phyloP scores from a whole-genome alignment of 2,797 vertebrate species.

The Galaxias olidus region DNA sequence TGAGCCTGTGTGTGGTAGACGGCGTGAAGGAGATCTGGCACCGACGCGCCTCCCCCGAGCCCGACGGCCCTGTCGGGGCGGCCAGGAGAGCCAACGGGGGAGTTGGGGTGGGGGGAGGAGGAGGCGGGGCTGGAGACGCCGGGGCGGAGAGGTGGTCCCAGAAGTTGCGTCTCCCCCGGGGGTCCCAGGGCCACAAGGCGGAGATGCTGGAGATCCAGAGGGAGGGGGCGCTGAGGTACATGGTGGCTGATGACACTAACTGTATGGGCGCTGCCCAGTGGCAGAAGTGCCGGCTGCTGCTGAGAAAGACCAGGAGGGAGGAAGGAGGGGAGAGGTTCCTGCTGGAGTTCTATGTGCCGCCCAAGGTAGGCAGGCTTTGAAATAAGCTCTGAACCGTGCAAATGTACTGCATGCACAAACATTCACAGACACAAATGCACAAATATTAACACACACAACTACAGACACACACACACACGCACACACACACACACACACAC shows the following conservation, averaged over 20 bases:
- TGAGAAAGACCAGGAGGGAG: slow-evolving; percentile 82
- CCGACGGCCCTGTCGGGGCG: slow-evolving; percentile 55
- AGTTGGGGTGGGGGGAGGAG: slow-evolving; percentile 65
- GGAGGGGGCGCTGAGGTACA: slow-evolving; percentile 91
- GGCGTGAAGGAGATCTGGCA: slow-evolving; percentile 97
- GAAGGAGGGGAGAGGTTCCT: slow-evolving; percentile 89
- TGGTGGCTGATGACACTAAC: slow-evolving; percentile 93
- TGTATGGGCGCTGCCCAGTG: slow-evolving; percentile 89
- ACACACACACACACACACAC: slow-evolving; percentile 7
- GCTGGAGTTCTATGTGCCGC: slow-evolving; percentile 95
- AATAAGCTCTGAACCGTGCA: too few relatives aligned
- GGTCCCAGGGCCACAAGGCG: slow-evolving; percentile 82
- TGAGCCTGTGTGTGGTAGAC: slow-evolving; percentile 95
- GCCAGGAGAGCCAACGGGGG: slow-evolving; percentile 73
- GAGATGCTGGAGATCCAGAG: slow-evolving; percentile 93
- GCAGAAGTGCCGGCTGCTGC: slow-evolving; percentile 95
- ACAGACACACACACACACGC: background rate
- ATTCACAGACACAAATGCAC: background rate
- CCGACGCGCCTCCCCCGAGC: slow-evolving; percentile 87
- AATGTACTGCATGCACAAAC: background rate
- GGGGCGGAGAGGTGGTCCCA: slow-evolving; percentile 83
- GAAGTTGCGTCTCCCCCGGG: slow-evolving; percentile 84
- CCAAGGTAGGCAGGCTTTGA: slow-evolving; percentile 80
- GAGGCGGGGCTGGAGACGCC: slow-evolving; percentile 70
- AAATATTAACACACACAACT: slow-evolving; percentile 13